These are phyloP conservation scores for Anolis carolinensis DNA, from an alignment of 2,113 vertebrate genomes.

Conservation along the genomic window DNA sequence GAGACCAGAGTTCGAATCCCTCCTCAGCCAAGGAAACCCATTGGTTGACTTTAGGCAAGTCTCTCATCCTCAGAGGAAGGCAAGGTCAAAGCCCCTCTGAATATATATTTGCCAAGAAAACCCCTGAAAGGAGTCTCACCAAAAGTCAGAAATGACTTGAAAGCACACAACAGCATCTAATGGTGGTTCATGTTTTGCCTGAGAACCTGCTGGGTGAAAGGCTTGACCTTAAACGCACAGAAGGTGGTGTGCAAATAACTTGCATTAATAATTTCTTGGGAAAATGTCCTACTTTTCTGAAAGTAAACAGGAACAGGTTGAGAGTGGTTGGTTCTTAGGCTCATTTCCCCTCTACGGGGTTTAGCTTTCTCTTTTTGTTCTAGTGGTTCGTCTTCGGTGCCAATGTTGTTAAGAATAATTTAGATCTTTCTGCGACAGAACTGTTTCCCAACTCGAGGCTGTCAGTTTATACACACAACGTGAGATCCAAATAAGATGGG, in stretches of 20 bases:
- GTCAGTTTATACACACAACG: background rate
- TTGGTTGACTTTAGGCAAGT: too few species aligned
- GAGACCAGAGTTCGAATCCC: too few species aligned
- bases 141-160: too few species aligned
- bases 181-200: background rate
- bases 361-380: background rate
- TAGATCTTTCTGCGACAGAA: conserved; percentile 26
- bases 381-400: background rate
- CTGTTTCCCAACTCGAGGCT: background rate
- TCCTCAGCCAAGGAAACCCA: too few species aligned
- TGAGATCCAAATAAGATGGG: conserved; percentile 1
- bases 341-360: background rate
- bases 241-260: background rate
- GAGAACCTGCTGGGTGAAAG: background rate
- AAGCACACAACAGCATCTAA: too few species aligned
- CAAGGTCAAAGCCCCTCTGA: too few species aligned
- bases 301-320: background rate
- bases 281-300: background rate
- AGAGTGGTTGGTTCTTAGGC: accelerated
- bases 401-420: accelerated
- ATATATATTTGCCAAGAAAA: too few species aligned
- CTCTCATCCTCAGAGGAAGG: too few species aligned
- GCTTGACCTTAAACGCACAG: background rate
- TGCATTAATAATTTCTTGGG: conserved; percentile 7
- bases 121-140: too few species aligned